Evolutionary conservation across 2,888 invertebrate genomes (phyloP), one percentile per base, ranked within the genome.

Genomic region (Coenonympha arcania): DNA sequence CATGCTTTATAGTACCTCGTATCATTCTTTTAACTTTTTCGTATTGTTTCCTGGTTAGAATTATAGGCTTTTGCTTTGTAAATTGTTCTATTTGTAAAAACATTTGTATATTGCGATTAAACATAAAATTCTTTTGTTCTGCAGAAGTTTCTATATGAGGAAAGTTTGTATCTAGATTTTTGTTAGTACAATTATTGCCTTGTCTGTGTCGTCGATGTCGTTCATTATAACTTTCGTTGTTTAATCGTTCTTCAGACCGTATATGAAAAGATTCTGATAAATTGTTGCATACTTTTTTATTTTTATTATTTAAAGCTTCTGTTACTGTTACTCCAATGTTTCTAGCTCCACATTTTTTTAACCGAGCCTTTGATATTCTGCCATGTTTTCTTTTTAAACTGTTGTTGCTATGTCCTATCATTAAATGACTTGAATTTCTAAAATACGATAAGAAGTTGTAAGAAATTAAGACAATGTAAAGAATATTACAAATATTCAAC

Each of bases 31-130:
- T 82, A 3, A 84, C 68, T 68, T 73, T 80, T 1, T 68, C 60
- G 36, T 81, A 82, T 62, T 84, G 84, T 57, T 71, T 71, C 18
- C 68, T 64, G 1, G 81, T 67, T 11, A 82, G 58, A 19, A 70
- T 54, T 26, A 83, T 77, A 2, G 76, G 71, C 51, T 70, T 78
- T 40, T 71, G 68, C 54, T 73, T 76, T 8, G 65, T 60, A 45
- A 68, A 66, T 45, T 72, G 67, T 44, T 77, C 71, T 16, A 74
- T 56, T 66, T 74, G 71, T 26, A 76, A 56, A 43, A 73, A 73
- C 2, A 78, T 62, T 63, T 76, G 69, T 44, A 76, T 63, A 39
- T 79, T 75, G 39, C 70, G 64, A 48, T 71, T 76, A 1, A 71
- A 50, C 50, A 69, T 60, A 18, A 72, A 51, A 24, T 43, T 50